Evolutionary conservation across 2,113 vertebrate species (phyloP).

Genomic region (Cairina moschata): DNA sequence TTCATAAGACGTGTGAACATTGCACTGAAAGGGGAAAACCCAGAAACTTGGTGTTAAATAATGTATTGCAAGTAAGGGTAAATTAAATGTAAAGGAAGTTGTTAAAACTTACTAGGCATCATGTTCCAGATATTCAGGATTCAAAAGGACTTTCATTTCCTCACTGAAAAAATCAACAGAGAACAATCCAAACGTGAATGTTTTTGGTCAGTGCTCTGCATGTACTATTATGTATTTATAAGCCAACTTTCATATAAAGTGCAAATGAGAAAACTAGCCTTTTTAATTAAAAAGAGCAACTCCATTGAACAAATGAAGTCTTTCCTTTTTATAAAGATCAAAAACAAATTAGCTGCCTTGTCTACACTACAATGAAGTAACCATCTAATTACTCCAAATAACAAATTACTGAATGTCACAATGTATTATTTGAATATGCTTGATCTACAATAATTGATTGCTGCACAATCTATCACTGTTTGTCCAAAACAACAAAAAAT

Average conservation of each 20-base stretch:
- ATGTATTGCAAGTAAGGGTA: background rate
- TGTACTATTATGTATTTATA: conserved; percentile 56
- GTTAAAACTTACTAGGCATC: conserved; percentile 94
- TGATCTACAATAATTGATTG: conserved; percentile 76
- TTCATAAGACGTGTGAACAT: conserved; percentile 86
- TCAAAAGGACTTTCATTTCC: conserved; percentile 93
- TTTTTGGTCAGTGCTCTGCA: conserved; percentile 44
- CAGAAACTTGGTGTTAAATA: conserved; percentile 37
- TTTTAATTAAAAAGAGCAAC: conserved; percentile 74
- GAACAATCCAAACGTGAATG: conserved; percentile 65
- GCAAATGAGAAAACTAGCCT: conserved; percentile 70
- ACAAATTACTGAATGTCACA: conserved; percentile 74
- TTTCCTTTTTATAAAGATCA: conserved; percentile 73
- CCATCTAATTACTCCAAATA: conserved; percentile 77
- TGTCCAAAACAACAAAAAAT: conserved; percentile 55
- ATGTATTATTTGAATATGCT: conserved; percentile 72
- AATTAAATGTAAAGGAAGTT: conserved; percentile 45
- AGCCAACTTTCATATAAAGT: conserved; percentile 66
- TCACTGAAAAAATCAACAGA: conserved; percentile 83
- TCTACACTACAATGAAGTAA: conserved; percentile 71
- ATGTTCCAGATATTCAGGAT: conserved; percentile 93
- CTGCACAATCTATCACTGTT: conserved; percentile 68
- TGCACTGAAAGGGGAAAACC: conserved; percentile 73
- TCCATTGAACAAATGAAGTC: conserved; percentile 74
- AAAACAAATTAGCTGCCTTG: conserved; percentile 75